Base-by-base conservation (phyloP, 2,888 invertebrate species). In the Trypoxylon attenuatum region DNA sequence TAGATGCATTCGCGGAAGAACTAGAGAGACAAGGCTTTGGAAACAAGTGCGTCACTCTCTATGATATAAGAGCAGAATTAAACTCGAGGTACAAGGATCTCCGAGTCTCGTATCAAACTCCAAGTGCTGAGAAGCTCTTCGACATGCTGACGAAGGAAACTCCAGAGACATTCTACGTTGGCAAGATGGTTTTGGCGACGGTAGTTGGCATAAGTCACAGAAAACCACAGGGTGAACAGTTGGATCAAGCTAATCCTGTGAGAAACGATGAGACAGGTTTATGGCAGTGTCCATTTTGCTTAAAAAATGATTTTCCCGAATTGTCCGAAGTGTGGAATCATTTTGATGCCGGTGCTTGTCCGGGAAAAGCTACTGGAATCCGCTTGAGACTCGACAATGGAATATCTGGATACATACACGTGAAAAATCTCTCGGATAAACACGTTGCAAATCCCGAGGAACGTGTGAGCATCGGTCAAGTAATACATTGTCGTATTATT, bases 1-100 rank as follows among this genome's bases (percentile, higher is more conserved):
- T 99, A 66, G 99, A 99, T 86, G 99, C 99, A 0, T 99, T 99
- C 85, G 99, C 99, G 0, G 98, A 97, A 78, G 99, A 99, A 88
- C 89, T 99, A 61, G 96, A 97, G 81, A 90, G 98, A 54, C 98
- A 94, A 87, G 92, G 91, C 5, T 94, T 94, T 79, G 94, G 95
- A 2, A 95, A 96, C 81, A 96, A 96, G 80, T 94, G 95, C 80
- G 97, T 97, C 62, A 99, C 99, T 0, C 87, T 99, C 43, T 99
- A 99, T 83, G 99, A 99, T 84, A 99, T 99, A 63, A 90, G 98
- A 73, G 96, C 96, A 0, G 99, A 99, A 89, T 88, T 99, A 77
- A 98, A 96, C 87, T 93, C 94, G 83, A 90, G 98, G 51, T 97
- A 97, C 84, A 97, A 97, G 85, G 98, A 99, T 84, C 89, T 96